Base-by-base conservation (phyloP, 2,797 vertebrate species). In the Lophius americanus region DNA sequence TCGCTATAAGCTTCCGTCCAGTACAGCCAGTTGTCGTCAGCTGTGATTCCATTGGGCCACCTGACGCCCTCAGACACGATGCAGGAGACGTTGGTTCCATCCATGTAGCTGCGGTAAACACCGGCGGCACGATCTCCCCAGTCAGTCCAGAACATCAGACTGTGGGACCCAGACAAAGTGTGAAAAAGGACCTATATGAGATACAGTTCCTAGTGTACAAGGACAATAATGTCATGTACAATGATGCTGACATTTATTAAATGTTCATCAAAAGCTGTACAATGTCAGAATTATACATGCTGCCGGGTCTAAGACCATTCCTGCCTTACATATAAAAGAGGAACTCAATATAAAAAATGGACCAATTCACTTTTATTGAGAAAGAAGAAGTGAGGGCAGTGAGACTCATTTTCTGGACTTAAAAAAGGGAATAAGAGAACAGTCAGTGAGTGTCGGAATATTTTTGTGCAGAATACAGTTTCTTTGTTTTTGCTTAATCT, bases 121-220 rank as follows among this genome's bases (percentile, higher is more conserved):
- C 97, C 97, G 0, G 96, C 95, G 0, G 93, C 94, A 36, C 92
- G 81, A 80, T 98, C 96, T 0, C 98, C 98, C 98, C 98, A 99
- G 90, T 99, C 98, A 0, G 98, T 99, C 98, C 98, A 99, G 91
- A 99, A 99, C 98, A 99, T 99, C 83, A 99, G 64, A 61, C 98
- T 99, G 85, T 9, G 41, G 47, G 39, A 59, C 1, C 2, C 10
- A 42, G 3, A 12, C 32, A 36, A 35, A 13, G 4, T 36, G 5
- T 6, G 23, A 23, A 23, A 23, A 23, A 23, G 23, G 23, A 23
- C 23, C 23, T 23, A 23, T 23, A 23, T 23, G 23, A 23, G 23
- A 23, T 23, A 23, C 23, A 23, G 23, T 1, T 23, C 23, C 23
- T 23, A 23, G 23, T 23, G 23, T 23, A 23, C 23, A 23, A 23